Evolutionary conservation across 2,888 invertebrate genomes (phyloP).

Genomic region (Cephus runcator): DNA sequence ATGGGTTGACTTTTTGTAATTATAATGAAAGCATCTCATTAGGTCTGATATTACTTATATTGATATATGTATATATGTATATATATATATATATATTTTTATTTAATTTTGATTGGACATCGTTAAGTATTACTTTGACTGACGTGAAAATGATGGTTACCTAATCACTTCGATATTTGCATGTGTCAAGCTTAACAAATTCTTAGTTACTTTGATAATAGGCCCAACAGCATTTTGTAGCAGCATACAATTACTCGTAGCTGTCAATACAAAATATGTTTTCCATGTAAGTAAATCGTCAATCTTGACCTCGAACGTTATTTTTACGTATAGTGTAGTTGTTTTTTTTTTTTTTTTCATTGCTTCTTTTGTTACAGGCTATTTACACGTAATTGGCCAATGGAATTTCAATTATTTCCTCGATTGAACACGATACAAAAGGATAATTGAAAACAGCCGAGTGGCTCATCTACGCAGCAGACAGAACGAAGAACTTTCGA

Average conservation of each 20-base stretch:
- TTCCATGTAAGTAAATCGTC: neutral
- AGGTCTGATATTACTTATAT: neutral
- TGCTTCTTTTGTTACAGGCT: neutral
- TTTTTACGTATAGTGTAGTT: neutral
- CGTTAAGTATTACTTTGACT: neutral
- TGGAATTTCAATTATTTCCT: neutral
- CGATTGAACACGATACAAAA: constrained; percentile 4
- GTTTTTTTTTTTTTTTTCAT: neutral
- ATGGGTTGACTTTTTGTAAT: no score
- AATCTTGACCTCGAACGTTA: neutral
- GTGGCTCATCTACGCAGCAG: constrained; percentile 1
- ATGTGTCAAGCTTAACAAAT: neutral
- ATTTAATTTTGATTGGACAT: neutral
- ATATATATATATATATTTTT: neutral
- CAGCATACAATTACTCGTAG: neutral
- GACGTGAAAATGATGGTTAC: neutral
- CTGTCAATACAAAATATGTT: neutral
- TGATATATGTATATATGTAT: no score
- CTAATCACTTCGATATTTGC: neutral
- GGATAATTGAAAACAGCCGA: neutral
- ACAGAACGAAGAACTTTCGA: neutral
- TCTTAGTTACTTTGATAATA: neutral
- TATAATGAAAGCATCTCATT: neutral
- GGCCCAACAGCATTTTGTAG: neutral
- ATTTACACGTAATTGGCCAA: neutral